These are phyloP conservation scores for Zaprionus inermis DNA, from an alignment of 1,140 invertebrate species.

Conservation along the genomic window DNA sequence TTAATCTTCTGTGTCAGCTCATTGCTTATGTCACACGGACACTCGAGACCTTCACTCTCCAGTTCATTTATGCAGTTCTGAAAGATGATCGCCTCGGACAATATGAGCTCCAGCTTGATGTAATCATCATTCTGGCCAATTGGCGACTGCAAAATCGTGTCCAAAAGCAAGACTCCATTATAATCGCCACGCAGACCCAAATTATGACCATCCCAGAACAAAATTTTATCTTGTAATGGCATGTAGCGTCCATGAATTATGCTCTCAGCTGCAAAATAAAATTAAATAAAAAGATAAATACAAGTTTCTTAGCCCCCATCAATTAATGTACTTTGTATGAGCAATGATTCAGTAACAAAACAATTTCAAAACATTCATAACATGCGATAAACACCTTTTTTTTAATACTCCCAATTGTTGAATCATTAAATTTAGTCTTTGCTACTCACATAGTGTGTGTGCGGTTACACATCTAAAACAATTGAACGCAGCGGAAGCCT, in stretches of 20 bases:
- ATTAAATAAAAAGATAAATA: neutral
- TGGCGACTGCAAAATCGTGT: constrained; percentile 93
- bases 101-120: constrained; percentile 92
- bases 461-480: neutral
- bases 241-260: constrained; percentile 88
- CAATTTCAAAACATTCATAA: neutral
- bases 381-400: neutral
- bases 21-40: constrained; percentile 90
- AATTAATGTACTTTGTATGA: too few species aligned
- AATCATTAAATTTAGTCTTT: constrained; percentile 1
- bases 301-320: neutral
- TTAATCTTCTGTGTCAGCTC: constrained; percentile 91
- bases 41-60: constrained; percentile 90
- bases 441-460: neutral
- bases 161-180: constrained; percentile 94
- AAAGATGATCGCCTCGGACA: constrained; percentile 94
- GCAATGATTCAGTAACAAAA: neutral
- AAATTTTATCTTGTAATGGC: constrained; percentile 90
- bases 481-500: constrained; percentile 21
- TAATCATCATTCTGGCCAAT: constrained; percentile 89
- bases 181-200: constrained; percentile 94
- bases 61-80: constrained; percentile 90
- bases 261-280: constrained; percentile 42
- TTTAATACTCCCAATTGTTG: neutral
- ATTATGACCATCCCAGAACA: constrained; percentile 92